Base-by-base conservation (phyloP, 2,113 vertebrate genomes). In the Antidorcas marsupialis region DNA sequence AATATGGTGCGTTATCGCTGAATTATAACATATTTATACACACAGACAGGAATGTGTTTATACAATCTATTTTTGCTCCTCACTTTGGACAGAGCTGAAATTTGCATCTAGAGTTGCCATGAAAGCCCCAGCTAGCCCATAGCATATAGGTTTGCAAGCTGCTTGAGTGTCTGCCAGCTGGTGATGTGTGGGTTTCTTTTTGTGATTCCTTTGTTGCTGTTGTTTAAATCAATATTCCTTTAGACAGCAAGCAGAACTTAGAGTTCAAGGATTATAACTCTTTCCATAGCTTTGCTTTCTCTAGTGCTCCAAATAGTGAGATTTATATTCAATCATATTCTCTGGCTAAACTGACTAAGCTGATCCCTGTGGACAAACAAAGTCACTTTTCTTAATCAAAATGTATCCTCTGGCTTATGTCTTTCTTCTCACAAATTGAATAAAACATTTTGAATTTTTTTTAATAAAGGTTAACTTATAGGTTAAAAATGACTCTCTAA, bases 291-390 rank as follows among this genome's bases (percentile, higher is more conserved):
- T 53, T 95, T 93, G 21, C 11, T 64, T 86, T 90, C 5, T 74
- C 50, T 30, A 64, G 59, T 39, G 7, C 25, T 86, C 60, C 55
- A 8, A 74, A 91, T 33, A 87, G 7, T 83, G 57, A 94, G 47
- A 89, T 95, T 97, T 92, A 87, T 92, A 79, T 79, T 95, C 60
- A 90, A 62, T 96, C 23, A 50, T 39, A 55, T 47, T 87, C 71
- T 94, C 74, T 74, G n/a, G 30, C 33, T 76, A 86, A 59, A 81
- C 5, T 53, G 43, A 67, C 36, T 55, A 57, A 88, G 57, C 21
- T 52, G 36, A 23, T 94, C 5, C n/a, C 67, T 85, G 15, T 1
- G 12, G 60, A 94, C 55, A 91, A 94, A 89, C 6, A 94, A 5
- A 9, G 7, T 85, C n/a, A 74, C 28, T 16, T 93, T 27, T 60